Base-by-base conservation (phyloP, 1,140 invertebrate genomes). In the Acromyrmex heyeri region DNA sequence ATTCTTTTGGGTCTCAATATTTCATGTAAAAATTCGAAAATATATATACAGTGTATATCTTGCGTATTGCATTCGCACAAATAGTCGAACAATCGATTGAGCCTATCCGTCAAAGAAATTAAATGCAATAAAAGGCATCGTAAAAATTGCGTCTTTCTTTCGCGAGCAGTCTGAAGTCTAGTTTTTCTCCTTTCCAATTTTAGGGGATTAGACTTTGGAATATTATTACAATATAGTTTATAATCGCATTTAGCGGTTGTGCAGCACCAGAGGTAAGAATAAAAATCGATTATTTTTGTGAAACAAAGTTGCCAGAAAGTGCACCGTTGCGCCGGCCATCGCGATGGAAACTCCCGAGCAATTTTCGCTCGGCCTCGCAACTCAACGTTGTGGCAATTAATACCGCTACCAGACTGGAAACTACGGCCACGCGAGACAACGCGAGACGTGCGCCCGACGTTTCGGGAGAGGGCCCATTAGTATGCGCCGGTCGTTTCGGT, bases 401-500 rank as follows among this genome's bases (percentile, higher is more conserved):
- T 78, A 77, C 48, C 30, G 24, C 21, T 44, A 44, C 12, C 72
- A 38, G 62, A 79, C 48, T 75, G 79, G 34, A 53, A 73, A 67
- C 75, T 70, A 62, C 34, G 44, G 44, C 64, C 48, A 34, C 24
- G 48, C 78, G 27, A 64, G 61, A 77, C 72, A 65, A 85, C 59
- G 59, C 34, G 73, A 78, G 75, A 85, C 72, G 61, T 78, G 82
- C 34, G 18, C 59, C 21, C 62, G 73, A 55, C 53, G 70, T 78
- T 88, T 85, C 64, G 24, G 64, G 44, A 78, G 12, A 72, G 38
- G 64, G 3, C n/a, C 14, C 50, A 88, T 88, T 88, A 72, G 86
- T 88, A 88, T 88, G 73, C 83, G n/a, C 55, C 21, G 14, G 53
- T 18, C 65, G 86, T 86, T 72, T 70, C 57, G 65, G 64, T 88